Base-by-base conservation (phyloP, 2,888 invertebrate genomes). In the Blastobasis lacticolella region DNA sequence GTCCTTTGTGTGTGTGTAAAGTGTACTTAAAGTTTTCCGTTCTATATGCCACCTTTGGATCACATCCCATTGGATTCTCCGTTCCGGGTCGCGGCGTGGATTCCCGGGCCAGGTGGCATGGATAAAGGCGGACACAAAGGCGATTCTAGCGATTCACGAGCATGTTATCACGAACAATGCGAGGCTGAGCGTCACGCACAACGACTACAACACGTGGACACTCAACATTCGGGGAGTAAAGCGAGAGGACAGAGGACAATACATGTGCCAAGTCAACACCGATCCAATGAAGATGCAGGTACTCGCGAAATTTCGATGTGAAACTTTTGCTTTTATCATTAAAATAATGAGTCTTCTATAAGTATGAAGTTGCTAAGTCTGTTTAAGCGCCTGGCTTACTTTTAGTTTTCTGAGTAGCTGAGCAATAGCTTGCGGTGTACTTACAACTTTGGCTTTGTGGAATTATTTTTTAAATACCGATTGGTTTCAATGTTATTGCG, bases 221-320 rank as follows among this genome's bases (percentile, higher is more conserved):
- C 90, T 97, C 65, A 94, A 94, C 82, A 95, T 97, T 75, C 91
- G 94, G 64, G 93, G 93, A 63, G 96, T 95, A 63, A 93, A 93
- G 75, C 90, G 94, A 67, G 95, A 95, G 77, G 97, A 97, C 86
- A 89, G 95, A 57, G 97, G 97, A 67, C 93, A 94, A 79, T 96
- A 96, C 81, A 96, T 96, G 96, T 96, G 96, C 89, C 97, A 97
- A 91, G 95, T 97, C 72, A 97, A 97, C 85, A 97, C 96, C 54
- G 94, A 96, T 83, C 96, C 96, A 48, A 95, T 96, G 95, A 95
- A 95, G 90, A 96, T 95, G 92, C 96, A 96, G 93, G 96, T 95
- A 88, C 7, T 2, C 10, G n/a, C 41, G 41, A 2, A 41, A 41
- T 41, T 41, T 8, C 4, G 41, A 8, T 8, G 8, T 8, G 8